Percentiles rank a stretch among this genome's conserved stretches.
Conservation (phyloP, 2,888 invertebrate species). For the Incurvaria masculella region DNA sequence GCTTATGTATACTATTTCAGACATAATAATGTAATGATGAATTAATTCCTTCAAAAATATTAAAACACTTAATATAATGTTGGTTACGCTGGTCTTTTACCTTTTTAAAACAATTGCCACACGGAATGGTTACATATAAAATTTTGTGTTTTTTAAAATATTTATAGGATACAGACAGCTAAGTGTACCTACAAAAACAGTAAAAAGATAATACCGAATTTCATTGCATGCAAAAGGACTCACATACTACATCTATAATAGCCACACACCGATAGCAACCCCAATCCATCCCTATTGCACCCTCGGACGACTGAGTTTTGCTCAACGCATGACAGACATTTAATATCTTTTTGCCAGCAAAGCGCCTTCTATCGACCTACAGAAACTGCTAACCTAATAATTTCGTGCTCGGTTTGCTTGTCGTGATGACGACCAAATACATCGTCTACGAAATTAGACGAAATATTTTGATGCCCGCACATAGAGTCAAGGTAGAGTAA, state of each 20-base stretch:
- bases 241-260: too few relatives aligned
- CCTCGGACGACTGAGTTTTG: slow-evolving; percentile 41
- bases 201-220: slow-evolving; percentile 56
- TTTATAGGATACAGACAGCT: too few relatives aligned
- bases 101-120: too few relatives aligned
- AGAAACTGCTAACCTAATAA: slow-evolving; percentile 57
- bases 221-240: slow-evolving; percentile 56
- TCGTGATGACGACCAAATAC: slow-evolving; percentile 52
- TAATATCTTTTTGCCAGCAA: slow-evolving; percentile 30
- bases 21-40: too few relatives aligned
- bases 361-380: slow-evolving; percentile 53
- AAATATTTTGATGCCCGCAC: neutral
- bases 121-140: too few relatives aligned
- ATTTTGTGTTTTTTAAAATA: too few relatives aligned
- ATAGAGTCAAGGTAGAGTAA: too few relatives aligned
- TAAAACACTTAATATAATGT: too few relatives aligned
- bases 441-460: slow-evolving; percentile 38
- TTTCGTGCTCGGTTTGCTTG: slow-evolving; percentile 55
- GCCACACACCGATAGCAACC: slow-evolving; percentile 30
- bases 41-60: too few relatives aligned
- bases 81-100: too few relatives aligned
- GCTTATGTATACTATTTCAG: too few relatives aligned
- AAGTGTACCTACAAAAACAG: too few relatives aligned
- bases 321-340: slow-evolving; percentile 35
- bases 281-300: slow-evolving; percentile 37